Base-by-base conservation (phyloP, 1,140 invertebrate species). In the Papilio machaon region DNA sequence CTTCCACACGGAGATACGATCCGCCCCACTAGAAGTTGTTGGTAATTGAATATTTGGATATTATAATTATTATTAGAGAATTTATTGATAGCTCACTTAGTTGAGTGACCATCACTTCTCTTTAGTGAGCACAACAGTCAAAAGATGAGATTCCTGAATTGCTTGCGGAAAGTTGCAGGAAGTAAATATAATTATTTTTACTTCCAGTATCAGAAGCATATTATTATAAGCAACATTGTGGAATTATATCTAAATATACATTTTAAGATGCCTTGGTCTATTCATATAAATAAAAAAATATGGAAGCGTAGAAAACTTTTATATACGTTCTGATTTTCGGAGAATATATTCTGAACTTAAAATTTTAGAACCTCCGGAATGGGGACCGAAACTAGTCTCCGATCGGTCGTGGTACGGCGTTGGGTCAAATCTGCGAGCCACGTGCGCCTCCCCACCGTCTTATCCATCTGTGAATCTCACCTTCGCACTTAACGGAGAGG, bases 1-100 rank as follows among this genome's bases (percentile, higher is more conserved):
- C 81, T 96, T 96, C 88, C 95, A 96, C 84, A 96, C 95, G 6
- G 95, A 96, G 81, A 95, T 96, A 84, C 94, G 95, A 52, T 92
- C 95, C 9, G 95, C 95, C 10, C 93, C 94, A 58, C 88, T 96
- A 64, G 95, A 95, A 84, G 95, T 96, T 79, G 93, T 94, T 43
- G 93, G 93, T 94, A 88, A 89, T 86, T 79, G 6, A 78, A 30
- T 60, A 19, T 13, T 49, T 52, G 17, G 23, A 30, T 64, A 5
- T 6, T 64, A 23, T 64, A 8, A 19, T 19, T 19, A 60, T 13
- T 52, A 52, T 52, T 9, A 52, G 10, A 52, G 49, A 13, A 13
- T 52, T 52, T 10, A 52, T 10, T 11, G 49, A 13, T 52, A 3
- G 49, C 38, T 43, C 4, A 43, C 38, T 43, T 43, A 43, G 4